Conservation (phyloP, 2,113 vertebrate species). For the Spea bombifrons region DNA sequence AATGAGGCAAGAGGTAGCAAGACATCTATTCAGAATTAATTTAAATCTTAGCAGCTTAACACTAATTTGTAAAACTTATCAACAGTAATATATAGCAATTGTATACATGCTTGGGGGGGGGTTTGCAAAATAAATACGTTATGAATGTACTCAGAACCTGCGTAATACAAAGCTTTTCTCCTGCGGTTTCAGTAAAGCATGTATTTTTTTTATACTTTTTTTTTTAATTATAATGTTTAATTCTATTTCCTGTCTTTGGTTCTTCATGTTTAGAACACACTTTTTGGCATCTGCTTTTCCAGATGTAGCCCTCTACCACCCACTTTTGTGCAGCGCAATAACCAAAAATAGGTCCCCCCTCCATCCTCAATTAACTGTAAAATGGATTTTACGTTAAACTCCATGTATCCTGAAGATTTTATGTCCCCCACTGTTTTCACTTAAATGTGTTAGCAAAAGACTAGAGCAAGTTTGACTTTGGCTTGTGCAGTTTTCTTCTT, state of each 20-base stretch:
- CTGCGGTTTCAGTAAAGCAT: not conserved
- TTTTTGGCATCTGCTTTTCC: constrained; percentile 18
- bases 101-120: no score
- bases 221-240: constrained; percentile 2
- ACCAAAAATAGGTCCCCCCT: constrained; percentile 33
- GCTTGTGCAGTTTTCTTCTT: constrained; percentile 4
- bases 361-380: constrained; percentile 37
- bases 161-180: not conserved
- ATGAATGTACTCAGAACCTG: no score
- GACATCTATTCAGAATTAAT: no score
- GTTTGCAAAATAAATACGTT: no score
- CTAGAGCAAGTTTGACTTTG: constrained; percentile 19
- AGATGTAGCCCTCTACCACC: constrained; percentile 24
- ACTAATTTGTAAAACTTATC: no score
- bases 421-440: constrained; percentile 40
- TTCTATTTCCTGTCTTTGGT: constrained; percentile 18
- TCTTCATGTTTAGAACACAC: constrained; percentile 5
- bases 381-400: constrained; percentile 35
- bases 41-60: no score
- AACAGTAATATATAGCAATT: no score
- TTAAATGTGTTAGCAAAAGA: constrained; percentile 34
- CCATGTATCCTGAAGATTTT: constrained; percentile 32
- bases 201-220: not conserved
- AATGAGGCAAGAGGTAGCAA: no score
- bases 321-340: constrained; percentile 25